phyloP scores from a whole-genome alignment of 2,113 vertebrate species.

The Uria lomvia region DNA sequence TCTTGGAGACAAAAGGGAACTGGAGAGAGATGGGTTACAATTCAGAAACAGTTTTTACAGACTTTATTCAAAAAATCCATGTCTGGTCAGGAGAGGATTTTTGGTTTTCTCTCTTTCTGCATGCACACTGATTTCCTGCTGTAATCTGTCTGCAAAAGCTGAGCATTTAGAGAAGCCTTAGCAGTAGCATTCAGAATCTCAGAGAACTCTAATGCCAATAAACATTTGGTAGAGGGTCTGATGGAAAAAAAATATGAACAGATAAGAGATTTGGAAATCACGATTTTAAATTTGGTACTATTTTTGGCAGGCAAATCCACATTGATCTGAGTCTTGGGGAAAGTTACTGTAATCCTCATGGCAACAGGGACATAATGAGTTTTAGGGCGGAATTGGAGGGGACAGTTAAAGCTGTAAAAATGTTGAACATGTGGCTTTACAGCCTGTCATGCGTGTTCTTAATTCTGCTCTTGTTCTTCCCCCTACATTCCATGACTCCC shows the following conservation, averaged over 20 bases:
- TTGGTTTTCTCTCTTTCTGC: neutral
- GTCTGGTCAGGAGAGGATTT: neutral
- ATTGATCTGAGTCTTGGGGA: neutral
- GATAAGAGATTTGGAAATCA: neutral
- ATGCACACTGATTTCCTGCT: neutral
- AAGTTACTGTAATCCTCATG: neutral
- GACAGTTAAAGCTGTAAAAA: slow-evolving; percentile 15
- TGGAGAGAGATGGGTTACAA: neutral
- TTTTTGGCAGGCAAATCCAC: slow-evolving; percentile 11
- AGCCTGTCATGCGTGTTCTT: neutral
- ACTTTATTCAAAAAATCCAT: neutral
- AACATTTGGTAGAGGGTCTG: neutral
- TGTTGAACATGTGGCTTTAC: neutral
- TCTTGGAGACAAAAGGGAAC: neutral
- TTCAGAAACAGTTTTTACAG: neutral
- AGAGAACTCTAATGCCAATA: neutral
- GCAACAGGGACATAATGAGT: neutral
- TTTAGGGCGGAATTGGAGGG: neutral
- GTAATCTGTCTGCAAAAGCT: neutral
- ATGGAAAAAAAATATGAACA: neutral
- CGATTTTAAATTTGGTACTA: neutral
- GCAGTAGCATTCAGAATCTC: neutral
- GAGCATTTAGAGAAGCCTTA: neutral
- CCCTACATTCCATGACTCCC: neutral
- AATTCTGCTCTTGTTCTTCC: neutral